A percentile compares a stretch with the other conserved stretches of the same genome.
phyloP scores from a whole-genome alignment of 2,113 vertebrate genomes.

The Corapipo altera region DNA sequence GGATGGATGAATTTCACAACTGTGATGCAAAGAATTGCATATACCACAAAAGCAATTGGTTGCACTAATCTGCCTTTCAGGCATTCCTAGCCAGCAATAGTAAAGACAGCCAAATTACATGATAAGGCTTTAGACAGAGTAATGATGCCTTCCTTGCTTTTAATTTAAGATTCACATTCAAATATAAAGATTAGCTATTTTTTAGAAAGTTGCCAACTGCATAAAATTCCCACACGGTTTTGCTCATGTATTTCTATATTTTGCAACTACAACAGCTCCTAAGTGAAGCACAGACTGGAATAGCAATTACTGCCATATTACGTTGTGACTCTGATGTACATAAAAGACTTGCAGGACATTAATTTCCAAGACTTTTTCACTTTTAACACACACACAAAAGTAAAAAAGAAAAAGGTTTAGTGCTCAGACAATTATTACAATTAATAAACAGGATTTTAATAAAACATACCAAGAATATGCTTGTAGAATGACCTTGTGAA shows the following conservation, averaged over 20 bases:
- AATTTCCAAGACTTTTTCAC: not conserved
- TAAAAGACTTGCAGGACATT: not conserved
- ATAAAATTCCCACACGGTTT: not conserved
- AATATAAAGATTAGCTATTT: not conserved
- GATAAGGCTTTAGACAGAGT: not conserved
- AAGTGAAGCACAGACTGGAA: not conserved
- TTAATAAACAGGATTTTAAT: not conserved
- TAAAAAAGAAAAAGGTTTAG: not conserved
- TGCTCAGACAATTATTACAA: not conserved
- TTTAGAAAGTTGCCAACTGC: not conserved
- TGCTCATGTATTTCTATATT: not conserved
- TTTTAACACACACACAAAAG: not conserved
- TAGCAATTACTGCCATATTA: not conserved
- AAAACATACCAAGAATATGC: constrained; percentile 90
- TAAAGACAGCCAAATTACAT: not conserved
- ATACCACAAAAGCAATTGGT: not conserved
- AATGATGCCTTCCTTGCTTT: not conserved
- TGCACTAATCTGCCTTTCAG: not conserved
- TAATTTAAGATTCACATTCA: not conserved
- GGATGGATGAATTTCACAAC: not conserved
- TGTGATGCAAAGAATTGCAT: not conserved
- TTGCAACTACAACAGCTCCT: not conserved
- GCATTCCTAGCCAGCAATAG: not conserved
- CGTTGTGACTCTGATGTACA: not conserved
- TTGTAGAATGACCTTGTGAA: constrained; percentile 99